phyloP scores from a whole-genome alignment of 2,888 invertebrate genomes.

The Zygothrica quintamaculata region DNA sequence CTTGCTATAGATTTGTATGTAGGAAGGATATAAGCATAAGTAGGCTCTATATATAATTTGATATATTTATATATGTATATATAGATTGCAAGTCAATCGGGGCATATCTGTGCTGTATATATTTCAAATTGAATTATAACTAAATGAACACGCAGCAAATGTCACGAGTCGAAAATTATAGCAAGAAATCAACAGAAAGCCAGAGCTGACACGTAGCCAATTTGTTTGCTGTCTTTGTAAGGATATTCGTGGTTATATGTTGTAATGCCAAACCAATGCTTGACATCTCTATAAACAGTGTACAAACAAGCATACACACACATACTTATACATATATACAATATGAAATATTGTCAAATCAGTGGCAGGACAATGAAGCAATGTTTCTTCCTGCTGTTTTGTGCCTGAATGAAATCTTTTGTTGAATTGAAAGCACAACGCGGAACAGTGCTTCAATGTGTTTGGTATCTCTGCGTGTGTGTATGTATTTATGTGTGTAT shows the following conservation, averaged over 20 bases:
- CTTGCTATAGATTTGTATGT: conserved; percentile 5
- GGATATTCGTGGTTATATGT: too few species aligned
- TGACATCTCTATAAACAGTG: conserved; percentile 46
- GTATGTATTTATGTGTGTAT: conserved; percentile 17
- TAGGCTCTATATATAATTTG: conserved; percentile 16
- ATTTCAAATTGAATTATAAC: conserved; percentile 70
- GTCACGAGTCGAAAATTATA: too few species aligned
- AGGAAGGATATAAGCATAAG: conserved; percentile 16
- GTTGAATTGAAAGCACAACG: conserved; percentile 67
- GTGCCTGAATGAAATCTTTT: conserved; percentile 70
- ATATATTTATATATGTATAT: not conserved
- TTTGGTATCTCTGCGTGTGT: conserved; percentile 19
- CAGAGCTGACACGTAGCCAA: conserved; percentile 62
- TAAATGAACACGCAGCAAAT: conserved; percentile 55
- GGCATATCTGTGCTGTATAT: conserved; percentile 31
- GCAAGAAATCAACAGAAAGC: too few species aligned
- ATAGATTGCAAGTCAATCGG: conserved; percentile 5
- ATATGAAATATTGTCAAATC: conserved; percentile 53
- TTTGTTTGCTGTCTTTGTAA: conserved; percentile 48
- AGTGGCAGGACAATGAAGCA: conserved; percentile 35
- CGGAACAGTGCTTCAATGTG: not conserved
- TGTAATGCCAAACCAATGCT: too few species aligned
- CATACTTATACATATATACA: too few species aligned
- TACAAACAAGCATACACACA: too few species aligned
- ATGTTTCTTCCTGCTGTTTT: conserved; percentile 46